Conservation (phyloP, 2,888 invertebrate genomes). For the Cerastis rubricosa region DNA sequence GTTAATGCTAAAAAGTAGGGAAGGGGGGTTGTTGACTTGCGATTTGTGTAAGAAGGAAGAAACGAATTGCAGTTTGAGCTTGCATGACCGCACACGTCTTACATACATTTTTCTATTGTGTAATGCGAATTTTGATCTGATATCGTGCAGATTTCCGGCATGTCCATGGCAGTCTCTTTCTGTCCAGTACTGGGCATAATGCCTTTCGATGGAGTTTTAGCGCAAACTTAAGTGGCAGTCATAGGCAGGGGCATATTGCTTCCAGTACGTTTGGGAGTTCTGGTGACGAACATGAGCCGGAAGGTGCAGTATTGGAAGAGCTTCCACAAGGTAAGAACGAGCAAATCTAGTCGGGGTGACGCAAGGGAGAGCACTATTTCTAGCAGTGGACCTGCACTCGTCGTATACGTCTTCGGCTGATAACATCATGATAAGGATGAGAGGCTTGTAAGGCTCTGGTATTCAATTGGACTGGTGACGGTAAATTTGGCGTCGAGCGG, state of each 20-base stretch:
- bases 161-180: not conserved
- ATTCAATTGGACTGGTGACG: not conserved
- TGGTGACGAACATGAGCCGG: not conserved
- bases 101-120: not conserved
- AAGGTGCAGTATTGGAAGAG: not conserved
- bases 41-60: slow-evolving; percentile 7
- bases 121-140: not conserved
- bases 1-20: slow-evolving; percentile 33
- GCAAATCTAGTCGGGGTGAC: not conserved
- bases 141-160: not conserved
- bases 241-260: not conserved
- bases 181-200: not conserved
- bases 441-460: not conserved
- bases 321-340: not conserved
- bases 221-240: not conserved
- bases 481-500: too few relatives aligned
- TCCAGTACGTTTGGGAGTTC: not conserved
- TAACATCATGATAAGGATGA: not conserved
- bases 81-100: not conserved
- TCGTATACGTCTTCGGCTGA: not conserved
- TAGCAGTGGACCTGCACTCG: not conserved
- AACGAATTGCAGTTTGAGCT: not conserved
- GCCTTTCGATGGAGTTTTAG: not conserved
- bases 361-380: not conserved
- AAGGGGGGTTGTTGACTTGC: slow-evolving; percentile 7